Percentiles rank a stretch among this genome's conserved stretches.
These are phyloP conservation scores for Idaea dimidiata DNA, from an alignment of 2,888 invertebrate species.

Conservation along the genomic window DNA sequence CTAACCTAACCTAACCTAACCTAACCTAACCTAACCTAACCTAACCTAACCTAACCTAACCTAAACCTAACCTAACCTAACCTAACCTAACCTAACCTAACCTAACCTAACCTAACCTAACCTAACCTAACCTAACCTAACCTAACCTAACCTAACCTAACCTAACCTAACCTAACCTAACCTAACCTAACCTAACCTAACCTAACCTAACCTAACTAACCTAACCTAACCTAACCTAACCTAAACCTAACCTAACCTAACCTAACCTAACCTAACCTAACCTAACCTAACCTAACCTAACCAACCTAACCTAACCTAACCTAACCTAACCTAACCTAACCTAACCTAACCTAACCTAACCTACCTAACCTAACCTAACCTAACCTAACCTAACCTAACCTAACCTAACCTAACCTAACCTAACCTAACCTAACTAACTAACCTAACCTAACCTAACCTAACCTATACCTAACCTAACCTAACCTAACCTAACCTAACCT, in stretches of 20 bases:
- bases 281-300: constrained; percentile 27
- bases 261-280: constrained; percentile 30
- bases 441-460: constrained; percentile 14
- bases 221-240: constrained; percentile 33
- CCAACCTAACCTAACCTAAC: constrained; percentile 28
- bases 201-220: constrained; percentile 27
- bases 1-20: constrained; percentile 18
- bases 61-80: constrained; percentile 27
- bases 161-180: constrained; percentile 31
- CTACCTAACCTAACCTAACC: constrained; percentile 26
- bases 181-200: constrained; percentile 29
- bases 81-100: constrained; percentile 27
- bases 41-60: constrained; percentile 25
- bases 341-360: constrained; percentile 28
- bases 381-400: constrained; percentile 29
- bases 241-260: constrained; percentile 31
- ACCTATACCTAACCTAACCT: constrained; percentile 15
- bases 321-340: constrained; percentile 30
- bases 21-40: constrained; percentile 21
- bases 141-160: constrained; percentile 34
- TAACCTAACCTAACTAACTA: constrained; percentile 26
- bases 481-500: constrained; percentile 15
- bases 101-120: constrained; percentile 26
- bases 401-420: constrained; percentile 27
- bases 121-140: constrained; percentile 33